Evolutionary conservation across 2,888 invertebrate genomes (phyloP).

Genomic region (Lampropteryx suffumata): DNA sequence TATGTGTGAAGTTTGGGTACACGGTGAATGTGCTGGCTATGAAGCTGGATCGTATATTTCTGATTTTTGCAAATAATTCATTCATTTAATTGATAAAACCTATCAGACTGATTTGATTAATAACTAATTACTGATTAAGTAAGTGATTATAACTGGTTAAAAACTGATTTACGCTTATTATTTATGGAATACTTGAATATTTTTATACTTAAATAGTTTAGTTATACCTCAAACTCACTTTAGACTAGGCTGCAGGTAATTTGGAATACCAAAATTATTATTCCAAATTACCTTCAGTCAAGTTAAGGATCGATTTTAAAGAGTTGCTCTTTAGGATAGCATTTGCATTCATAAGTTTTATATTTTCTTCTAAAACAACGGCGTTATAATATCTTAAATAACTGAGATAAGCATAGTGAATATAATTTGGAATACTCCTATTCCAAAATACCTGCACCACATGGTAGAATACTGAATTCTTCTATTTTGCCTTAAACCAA

Average conservation of each 20-base stretch:
- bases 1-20: too few relatives aligned
- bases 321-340: constrained; percentile 1
- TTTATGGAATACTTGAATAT: neutral
- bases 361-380: constrained; percentile 11
- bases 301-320: constrained; percentile 5
- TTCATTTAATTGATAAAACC: too few relatives aligned
- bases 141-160: neutral
- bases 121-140: too few relatives aligned
- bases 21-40: too few relatives aligned
- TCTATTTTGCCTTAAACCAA: constrained; percentile 9
- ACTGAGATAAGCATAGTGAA: constrained; percentile 11
- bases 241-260: constrained; percentile 8
- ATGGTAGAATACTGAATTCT: constrained; percentile 11
- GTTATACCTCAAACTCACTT: constrained; percentile 9
- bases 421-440: constrained; percentile 19
- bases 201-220: constrained; percentile 1
- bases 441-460: constrained; percentile 15
- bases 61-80: too few relatives aligned
- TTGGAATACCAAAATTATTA: constrained; percentile 12
- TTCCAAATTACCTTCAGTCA: constrained; percentile 13
- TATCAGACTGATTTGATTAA: neutral
- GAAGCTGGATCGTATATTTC: too few relatives aligned
- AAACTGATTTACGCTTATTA: neutral
- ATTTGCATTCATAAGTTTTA: constrained; percentile 7
- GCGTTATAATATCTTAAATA: constrained; percentile 1